Percentiles rank a stretch among this genome's conserved stretches.
Conservation (phyloP, 2,113 vertebrate genomes). For the Sphyrna mokarran region DNA sequence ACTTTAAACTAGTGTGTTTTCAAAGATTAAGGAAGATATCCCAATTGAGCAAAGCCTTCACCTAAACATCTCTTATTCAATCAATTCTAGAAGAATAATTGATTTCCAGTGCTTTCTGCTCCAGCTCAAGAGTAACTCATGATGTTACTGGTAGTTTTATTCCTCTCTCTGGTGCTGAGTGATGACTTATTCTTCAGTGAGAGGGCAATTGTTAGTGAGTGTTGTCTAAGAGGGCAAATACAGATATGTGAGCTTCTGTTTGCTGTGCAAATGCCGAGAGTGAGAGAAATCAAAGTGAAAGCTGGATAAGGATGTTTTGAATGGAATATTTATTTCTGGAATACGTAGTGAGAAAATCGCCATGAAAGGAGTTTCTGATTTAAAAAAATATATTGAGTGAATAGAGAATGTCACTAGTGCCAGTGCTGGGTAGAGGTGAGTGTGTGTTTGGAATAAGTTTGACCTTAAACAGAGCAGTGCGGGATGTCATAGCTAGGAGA, state of each 20-base stretch:
- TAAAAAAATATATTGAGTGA: background rate
- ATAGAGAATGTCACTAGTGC: background rate
- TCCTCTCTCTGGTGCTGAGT: background rate
- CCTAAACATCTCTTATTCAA: background rate
- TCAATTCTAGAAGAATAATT: background rate
- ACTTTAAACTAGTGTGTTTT: background rate
- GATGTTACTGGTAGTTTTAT: background rate
- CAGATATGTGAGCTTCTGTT: background rate
- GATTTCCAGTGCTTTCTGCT: background rate
- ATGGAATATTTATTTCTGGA: background rate
- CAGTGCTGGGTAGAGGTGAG: background rate
- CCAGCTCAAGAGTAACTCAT: background rate
- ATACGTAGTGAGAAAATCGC: background rate
- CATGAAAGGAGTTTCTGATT: background rate
- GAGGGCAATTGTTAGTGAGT: background rate
- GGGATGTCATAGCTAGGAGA: background rate
- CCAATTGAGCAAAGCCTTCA: background rate
- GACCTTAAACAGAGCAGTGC: no score
- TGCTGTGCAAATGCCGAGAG: background rate
- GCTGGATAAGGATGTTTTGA: background rate
- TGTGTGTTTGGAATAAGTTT: background rate
- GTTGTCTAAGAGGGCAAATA: no score
- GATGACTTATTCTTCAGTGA: background rate
- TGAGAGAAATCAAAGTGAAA: background rate
- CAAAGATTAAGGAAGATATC: background rate